These are phyloP conservation scores for Steromphala cineraria DNA, from an alignment of 2,888 invertebrate species.

Conservation along the genomic window DNA sequence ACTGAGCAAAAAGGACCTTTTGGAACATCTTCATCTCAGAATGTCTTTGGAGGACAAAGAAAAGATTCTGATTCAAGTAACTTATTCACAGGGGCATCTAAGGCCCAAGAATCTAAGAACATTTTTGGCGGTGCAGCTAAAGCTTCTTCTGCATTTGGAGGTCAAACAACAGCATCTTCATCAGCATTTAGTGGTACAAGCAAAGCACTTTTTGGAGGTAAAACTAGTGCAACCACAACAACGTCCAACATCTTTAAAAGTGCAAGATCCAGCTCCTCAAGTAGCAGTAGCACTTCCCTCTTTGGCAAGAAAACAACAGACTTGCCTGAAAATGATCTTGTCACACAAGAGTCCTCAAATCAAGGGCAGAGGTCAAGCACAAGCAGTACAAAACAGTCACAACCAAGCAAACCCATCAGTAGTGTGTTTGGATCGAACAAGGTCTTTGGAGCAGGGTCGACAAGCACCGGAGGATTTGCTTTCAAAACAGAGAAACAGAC, in stretches of 20 bases:
- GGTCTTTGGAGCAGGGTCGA: neutral
- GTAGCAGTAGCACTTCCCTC: neutral
- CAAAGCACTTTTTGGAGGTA: slow-evolving; percentile 13
- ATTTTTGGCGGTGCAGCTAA: neutral
- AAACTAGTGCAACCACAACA: neutral
- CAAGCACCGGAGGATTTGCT: neutral
- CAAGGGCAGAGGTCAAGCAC: neutral
- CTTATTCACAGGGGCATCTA: neutral
- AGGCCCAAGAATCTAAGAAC: neutral
- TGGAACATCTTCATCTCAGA: neutral
- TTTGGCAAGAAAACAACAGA: neutral
- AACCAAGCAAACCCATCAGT: neutral
- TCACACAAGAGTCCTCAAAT: neutral
- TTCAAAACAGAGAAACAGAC: neutral
- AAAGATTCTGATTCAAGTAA: neutral
- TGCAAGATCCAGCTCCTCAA: neutral
- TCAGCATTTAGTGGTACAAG: neutral
- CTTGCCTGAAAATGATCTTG: neutral
- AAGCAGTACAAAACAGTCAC: neutral
- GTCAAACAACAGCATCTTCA: neutral
- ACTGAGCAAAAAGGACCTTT: neutral
- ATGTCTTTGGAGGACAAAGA: neutral
- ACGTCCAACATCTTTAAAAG: neutral
- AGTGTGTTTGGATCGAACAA: neutral
- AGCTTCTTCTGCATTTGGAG: neutral